phyloP scores from a whole-genome alignment of 2,888 invertebrate genomes.

The Eudemis profundana region DNA sequence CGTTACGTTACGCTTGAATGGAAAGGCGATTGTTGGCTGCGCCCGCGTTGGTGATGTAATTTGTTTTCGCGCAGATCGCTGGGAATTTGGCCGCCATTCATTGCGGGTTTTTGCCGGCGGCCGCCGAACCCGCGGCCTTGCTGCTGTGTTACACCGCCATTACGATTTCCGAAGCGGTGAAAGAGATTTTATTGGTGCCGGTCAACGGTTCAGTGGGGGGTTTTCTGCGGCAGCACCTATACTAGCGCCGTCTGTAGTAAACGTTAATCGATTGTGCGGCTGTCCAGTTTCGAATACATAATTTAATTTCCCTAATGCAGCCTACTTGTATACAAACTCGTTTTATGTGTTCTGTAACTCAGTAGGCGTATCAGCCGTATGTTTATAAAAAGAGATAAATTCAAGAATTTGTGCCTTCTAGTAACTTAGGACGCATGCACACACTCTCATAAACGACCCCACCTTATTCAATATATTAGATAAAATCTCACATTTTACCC shows the following conservation, averaged over 20 bases:
- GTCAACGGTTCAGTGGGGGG: conserved; percentile 8
- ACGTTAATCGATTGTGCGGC: not conserved
- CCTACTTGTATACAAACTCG: not conserved
- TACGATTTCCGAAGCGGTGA: conserved; percentile 35
- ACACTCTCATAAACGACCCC: conserved; percentile 9
- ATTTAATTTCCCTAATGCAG: not conserved
- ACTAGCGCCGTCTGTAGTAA: not conserved
- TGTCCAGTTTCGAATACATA: not conserved
- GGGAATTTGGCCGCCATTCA: conserved; percentile 77
- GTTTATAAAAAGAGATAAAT: not conserved
- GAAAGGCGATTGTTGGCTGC: conserved; percentile 54
- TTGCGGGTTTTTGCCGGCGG: conserved; percentile 72
- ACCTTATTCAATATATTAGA: not conserved
- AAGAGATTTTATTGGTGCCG: conserved; percentile 27
- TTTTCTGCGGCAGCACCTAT: too few species aligned
- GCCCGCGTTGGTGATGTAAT: conserved; percentile 64
- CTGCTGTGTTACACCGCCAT: conserved; percentile 49
- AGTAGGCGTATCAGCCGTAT: not conserved
- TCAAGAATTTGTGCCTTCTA: conserved; percentile 9
- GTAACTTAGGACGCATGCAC: conserved; percentile 7
- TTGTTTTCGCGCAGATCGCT: conserved; percentile 66
- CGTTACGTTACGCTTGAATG: conserved; percentile 50
- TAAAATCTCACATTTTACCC: conserved; percentile 6
- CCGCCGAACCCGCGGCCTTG: conserved; percentile 79
- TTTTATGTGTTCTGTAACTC: not conserved